Conservation (phyloP, 2,888 invertebrate genomes). For the Criorhina ranunculi region DNA sequence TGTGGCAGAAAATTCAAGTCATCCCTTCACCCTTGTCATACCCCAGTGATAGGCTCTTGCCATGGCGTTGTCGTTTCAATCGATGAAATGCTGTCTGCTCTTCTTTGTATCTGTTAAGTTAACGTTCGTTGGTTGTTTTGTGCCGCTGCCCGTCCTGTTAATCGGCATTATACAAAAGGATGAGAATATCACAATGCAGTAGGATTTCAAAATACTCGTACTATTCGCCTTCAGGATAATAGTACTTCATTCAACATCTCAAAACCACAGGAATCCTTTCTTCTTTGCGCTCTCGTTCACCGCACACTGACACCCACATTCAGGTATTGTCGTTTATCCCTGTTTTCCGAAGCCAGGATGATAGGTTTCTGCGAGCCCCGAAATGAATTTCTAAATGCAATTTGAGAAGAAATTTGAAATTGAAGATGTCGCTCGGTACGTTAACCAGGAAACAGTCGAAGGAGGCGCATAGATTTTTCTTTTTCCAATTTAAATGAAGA, state of each 20-base stretch:
- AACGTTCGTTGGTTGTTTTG: constrained; percentile 38
- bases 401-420: constrained; percentile 65
- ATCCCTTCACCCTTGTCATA: constrained; percentile 2
- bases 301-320: not conserved
- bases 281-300: not conserved
- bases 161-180: constrained; percentile 59
- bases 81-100: constrained; percentile 1
- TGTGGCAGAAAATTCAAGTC: constrained; percentile 63
- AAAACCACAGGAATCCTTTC: constrained; percentile 45
- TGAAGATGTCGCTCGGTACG: constrained; percentile 52
- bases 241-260: constrained; percentile 49
- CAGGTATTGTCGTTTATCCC: constrained; percentile 15
- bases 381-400: constrained; percentile 68
- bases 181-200: constrained; percentile 53
- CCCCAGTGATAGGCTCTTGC: not conserved
- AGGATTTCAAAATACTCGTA: constrained; percentile 55
- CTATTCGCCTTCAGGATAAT: constrained; percentile 34
- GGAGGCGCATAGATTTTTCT: constrained; percentile 15
- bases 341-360: constrained; percentile 14
- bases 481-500: constrained; percentile 49
- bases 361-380: constrained; percentile 31
- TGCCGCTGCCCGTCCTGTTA: constrained; percentile 45
- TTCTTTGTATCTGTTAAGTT: constrained; percentile 41
- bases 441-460: constrained; percentile 32
- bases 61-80: constrained; percentile 16